Base-by-base conservation (phyloP, 2,888 invertebrate species). In the Keiferia lycopersicella region DNA sequence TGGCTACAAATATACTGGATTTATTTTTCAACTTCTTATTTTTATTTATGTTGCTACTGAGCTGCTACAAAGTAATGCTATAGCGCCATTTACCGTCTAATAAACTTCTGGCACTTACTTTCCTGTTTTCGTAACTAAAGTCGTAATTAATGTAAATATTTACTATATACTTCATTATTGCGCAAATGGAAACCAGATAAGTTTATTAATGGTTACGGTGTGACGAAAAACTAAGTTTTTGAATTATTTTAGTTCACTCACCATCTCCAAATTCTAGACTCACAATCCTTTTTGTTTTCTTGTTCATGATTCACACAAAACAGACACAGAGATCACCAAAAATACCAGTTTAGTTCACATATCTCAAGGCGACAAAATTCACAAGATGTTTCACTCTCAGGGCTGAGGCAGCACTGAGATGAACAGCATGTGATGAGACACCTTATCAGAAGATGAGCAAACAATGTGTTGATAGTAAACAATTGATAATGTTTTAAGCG, bases 371-470 rank as follows among this genome's bases (percentile, higher is more conserved):
- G 41, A 39, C 22, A 20, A 14, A 8, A 34, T 1, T 10, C 34
- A 34, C 34, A 34, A 34, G 41, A 22, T 39, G 38, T 45, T 45
- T 14, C 8, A 60, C 22, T 45, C 45, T 39, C 41, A 14, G n/a
- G n/a, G n/a, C 45, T 14, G n/a, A 60, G 45, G 48, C 48, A 60
- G 26, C 26, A 60, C 45, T 45, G 56, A 56, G 56, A 56, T 56
- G 56, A 56, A 14, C 14, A 2, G 14, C 22, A 26, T 60, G 26
- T 60, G 45, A 60, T 39, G 60, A 14, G n/a, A 56, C 26, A 12
- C 11, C 16, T 39, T 60, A 60, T 60, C 60, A 60, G 45, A 45
- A 39, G 41, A 60, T 60, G 45, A 14, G 39, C 60, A 60, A 60
- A 60, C 41, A 60, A 26, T 39, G 6, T 45, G 45, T 45, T 60